These are phyloP conservation scores for Pseudochirops corinnae DNA, from an alignment of 2,797 vertebrate species.

Conservation along the genomic window DNA sequence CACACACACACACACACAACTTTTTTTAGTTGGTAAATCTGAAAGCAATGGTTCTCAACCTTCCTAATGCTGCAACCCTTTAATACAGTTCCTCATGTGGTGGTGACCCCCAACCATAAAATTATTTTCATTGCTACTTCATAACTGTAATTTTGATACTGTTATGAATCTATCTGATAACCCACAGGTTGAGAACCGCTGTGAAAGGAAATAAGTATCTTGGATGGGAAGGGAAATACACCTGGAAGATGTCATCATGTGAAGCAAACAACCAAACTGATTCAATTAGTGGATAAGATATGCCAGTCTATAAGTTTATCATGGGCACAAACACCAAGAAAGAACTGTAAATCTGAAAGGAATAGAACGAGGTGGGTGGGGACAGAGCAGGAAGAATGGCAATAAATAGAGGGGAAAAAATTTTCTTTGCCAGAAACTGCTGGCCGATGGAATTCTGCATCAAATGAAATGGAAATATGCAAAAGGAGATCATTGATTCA, in stretches of 20 bases:
- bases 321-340: slow-evolving; percentile 5
- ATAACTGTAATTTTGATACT: too few species aligned
- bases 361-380: not conserved
- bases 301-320: slow-evolving; percentile 1
- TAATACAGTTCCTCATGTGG: too few species aligned
- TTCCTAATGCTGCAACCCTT: too few species aligned
- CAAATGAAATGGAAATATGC: slow-evolving; percentile 7
- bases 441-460: not conserved
- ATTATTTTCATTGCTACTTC: too few species aligned
- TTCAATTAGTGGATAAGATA: not conserved
- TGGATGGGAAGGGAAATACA: slow-evolving; percentile 22
- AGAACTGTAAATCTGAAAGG: slow-evolving; percentile 12
- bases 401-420: not conserved
- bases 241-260: slow-evolving; percentile 28
- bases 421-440: not conserved
- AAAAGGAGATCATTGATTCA: not conserved
- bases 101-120: too few species aligned
- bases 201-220: slow-evolving; percentile 23
- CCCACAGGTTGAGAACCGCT: too few species aligned
- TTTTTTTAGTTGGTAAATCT: slow-evolving; percentile 34
- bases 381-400: not conserved
- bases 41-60: not conserved
- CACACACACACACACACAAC: not conserved
- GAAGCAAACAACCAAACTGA: slow-evolving; percentile 10
- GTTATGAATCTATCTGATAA: too few species aligned